phyloP scores from a whole-genome alignment of 64 coral and sea anemone genomes.

The Dendronephthya gigantea region DNA sequence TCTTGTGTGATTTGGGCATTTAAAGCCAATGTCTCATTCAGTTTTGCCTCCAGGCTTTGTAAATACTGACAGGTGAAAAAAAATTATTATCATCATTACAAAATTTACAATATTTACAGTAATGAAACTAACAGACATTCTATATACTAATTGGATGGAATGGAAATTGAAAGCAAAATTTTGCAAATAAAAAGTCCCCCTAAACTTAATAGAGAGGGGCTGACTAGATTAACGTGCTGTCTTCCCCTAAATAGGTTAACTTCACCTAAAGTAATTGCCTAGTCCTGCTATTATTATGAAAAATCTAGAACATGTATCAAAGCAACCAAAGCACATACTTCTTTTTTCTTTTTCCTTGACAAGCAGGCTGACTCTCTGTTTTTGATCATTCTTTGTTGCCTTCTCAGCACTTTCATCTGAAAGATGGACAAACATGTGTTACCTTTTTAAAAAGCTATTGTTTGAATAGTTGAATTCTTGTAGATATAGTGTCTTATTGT shows the following conservation, averaged over 20 bases:
- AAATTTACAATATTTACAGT: no score
- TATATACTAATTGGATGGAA: no score
- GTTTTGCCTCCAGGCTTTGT: constrained; percentile 63
- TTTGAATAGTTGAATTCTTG: no score
- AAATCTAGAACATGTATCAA: not conserved
- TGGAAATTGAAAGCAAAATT: no score
- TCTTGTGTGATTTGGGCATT: constrained; percentile 69
- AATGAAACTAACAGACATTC: no score
- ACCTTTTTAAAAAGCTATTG: not conserved
- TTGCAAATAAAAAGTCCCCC: no score
- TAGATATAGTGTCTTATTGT: no score
- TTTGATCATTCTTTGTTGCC: constrained; percentile 99
- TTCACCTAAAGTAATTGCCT: no score
- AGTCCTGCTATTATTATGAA: no score
- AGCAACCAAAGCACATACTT: constrained; percentile 37
- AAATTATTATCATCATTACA: not conserved
- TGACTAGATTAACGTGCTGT: no score
- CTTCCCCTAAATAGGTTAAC: no score
- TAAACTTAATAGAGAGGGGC: no score
- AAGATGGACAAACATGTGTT: not conserved
- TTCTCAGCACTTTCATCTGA: constrained; percentile 74
- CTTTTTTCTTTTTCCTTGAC: constrained; percentile 99
- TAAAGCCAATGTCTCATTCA: constrained; percentile 53
- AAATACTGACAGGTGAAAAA: constrained; percentile 51
- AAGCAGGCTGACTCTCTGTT: constrained; percentile 97